Percentiles rank a stretch among this genome's conserved stretches.
phyloP scores from a whole-genome alignment of 2,888 invertebrate genomes.

The Teleiodes luculella region DNA sequence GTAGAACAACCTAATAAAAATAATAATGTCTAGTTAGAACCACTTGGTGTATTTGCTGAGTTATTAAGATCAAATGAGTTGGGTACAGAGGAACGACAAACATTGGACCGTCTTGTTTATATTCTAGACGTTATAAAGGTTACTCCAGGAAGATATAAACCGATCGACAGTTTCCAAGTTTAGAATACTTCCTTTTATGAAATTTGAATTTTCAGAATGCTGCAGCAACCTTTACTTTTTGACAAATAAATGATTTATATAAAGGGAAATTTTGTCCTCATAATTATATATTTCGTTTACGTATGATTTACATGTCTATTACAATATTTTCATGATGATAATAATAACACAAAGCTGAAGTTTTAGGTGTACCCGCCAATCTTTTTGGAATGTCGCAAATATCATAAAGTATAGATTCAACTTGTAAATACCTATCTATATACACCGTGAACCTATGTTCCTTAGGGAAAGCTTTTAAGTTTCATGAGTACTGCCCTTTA shows the following conservation, averaged over 20 bases:
- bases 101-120: constrained; percentile 44
- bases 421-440: no score
- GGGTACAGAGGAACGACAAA: constrained; percentile 35
- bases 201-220: constrained; percentile 20
- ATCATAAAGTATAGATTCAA: no score
- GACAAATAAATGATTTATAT: no score
- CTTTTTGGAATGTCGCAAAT: not conserved
- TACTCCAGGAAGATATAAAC: constrained; percentile 61
- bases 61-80: constrained; percentile 55
- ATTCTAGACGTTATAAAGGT: constrained; percentile 44
- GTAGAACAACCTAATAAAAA: constrained; percentile 30
- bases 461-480: no score
- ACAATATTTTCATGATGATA: no score
- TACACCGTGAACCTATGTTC: no score
- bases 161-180: constrained; percentile 33
- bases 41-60: constrained; percentile 48
- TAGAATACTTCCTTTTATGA: constrained; percentile 40
- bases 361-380: no score
- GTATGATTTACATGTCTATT: no score
- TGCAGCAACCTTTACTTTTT: no score
- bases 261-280: not conserved
- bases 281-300: no score
- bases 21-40: constrained; percentile 41
- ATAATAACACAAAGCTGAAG: no score
- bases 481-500: no score